A percentile compares a stretch with the other conserved stretches of the same genome.
These are phyloP conservation scores for Aspiorhynchus laticeps DNA, from an alignment of 2,113 vertebrate species.

Conservation along the genomic window DNA sequence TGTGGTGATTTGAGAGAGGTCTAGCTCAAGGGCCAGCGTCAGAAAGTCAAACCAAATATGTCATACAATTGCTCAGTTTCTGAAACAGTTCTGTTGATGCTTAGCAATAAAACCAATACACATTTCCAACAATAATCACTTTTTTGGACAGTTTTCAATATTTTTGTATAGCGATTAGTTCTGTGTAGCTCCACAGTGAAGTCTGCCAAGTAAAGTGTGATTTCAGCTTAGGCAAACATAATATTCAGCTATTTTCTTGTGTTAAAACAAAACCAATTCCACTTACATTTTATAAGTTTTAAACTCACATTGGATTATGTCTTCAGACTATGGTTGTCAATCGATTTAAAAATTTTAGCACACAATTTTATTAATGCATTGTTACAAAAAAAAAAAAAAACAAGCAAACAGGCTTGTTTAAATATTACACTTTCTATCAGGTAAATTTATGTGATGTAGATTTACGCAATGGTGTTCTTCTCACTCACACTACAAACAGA, in stretches of 20 bases:
- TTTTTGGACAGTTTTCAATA: background rate
- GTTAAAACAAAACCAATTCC: background rate
- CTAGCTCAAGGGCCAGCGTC: background rate
- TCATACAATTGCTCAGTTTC: background rate
- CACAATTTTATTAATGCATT: background rate
- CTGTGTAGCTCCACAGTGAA: background rate
- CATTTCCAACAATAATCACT: background rate
- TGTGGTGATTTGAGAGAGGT: conserved; percentile 19
- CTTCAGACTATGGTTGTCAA: background rate
- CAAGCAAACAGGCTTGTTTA: background rate
- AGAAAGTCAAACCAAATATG: conserved; percentile 21
- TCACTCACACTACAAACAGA: background rate
- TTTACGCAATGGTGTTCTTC: background rate
- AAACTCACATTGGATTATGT: background rate
- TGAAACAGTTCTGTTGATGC: background rate
- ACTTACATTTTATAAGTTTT: background rate
- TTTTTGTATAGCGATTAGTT: background rate
- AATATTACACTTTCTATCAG: background rate
- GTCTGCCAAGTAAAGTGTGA: background rate
- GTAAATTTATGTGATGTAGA: background rate
- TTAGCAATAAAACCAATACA: background rate
- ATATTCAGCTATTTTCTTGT: background rate
- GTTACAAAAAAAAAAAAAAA: background rate
- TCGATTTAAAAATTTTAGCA: background rate
- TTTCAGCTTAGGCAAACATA: background rate